Base-by-base conservation (phyloP, 2,797 vertebrate species). In the Rhinella marina region DNA sequence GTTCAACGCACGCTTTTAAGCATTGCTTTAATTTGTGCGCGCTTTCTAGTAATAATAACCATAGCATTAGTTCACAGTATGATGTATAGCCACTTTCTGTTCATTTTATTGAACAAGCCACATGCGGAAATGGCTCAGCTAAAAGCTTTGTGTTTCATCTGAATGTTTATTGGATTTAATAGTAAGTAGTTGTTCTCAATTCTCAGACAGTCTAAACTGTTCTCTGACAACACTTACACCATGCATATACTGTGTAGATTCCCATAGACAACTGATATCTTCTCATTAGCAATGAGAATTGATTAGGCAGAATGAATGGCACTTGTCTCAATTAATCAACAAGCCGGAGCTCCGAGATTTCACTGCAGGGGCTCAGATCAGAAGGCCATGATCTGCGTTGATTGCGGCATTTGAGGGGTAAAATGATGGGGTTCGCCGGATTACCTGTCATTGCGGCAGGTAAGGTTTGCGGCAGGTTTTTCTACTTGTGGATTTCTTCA, bases 101-200 rank as follows among this genome's bases (percentile, higher is more conserved):
- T 76, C 78, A 62, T 78, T 52, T 85, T 85, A 85, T 85, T 78
- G 84, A 85, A 85, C 84, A 66, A 27, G 75, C 57, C 41, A 85
- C 54, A 57, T 62, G 82, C 17, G 72, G 59, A 78, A 85, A 85
- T 78, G 59, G 59, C 84, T 66, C 14, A 25, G 73, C 73, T 78
- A 85, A 85, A 85, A 85, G 84, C 73, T 78, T 61, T 62, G 76
- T 77, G 75, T 78, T 77, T 59, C 25, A 27, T 27, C 13, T 85
- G 54, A 41, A 78, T 64, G 73, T 66, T 85, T 85, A 78, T 78
- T 85, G 84, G 75, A 78, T 78, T 64, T 64, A 78, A 78, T 77
- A 66, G 75, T 64, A 78, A 54, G 75, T 32, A 85, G 72, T 75
- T 75, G 41, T 75, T 75, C 41, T 50, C 19, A 75, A 75, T 75